These are phyloP conservation scores for Hiodon alosoides DNA, from an alignment of 2,113 vertebrate genomes.

Conservation along the genomic window DNA sequence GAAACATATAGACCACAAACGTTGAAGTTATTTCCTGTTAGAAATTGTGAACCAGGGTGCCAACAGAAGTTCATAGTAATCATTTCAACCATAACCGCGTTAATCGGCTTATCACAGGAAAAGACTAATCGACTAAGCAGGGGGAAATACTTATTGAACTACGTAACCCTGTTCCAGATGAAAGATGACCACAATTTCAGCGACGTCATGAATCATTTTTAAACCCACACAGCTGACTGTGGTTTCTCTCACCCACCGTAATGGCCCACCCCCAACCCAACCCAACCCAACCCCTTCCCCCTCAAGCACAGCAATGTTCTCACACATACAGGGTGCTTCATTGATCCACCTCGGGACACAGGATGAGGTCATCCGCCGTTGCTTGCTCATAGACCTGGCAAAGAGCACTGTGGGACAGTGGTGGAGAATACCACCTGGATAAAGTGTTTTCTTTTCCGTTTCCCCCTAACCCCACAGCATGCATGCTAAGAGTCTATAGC, in stretches of 20 bases:
- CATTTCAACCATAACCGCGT: no score
- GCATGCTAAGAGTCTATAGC: no score
- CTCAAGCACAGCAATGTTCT: slow-evolving; percentile 39
- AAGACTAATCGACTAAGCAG: no score
- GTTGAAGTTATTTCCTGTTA: no score
- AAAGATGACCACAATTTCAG: not conserved
- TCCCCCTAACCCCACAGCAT: no score
- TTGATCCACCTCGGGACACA: slow-evolving; percentile 25
- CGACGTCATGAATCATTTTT: not conserved
- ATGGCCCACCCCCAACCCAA: no score
- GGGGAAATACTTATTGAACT: no score
- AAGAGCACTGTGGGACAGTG: not conserved
- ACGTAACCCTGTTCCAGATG: not conserved
- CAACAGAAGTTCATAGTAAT: no score
- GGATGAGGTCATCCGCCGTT: slow-evolving; percentile 36
- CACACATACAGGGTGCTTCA: slow-evolving; percentile 27
- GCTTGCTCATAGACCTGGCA: slow-evolving; percentile 32
- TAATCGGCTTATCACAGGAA: no score
- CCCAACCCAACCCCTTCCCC: slow-evolving; percentile 15
- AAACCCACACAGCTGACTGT: not conserved
- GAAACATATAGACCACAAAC: no score
- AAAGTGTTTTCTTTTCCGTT: not conserved
- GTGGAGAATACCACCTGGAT: not conserved
- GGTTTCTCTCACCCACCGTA: no score
- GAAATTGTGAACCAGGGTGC: no score